Evolutionary conservation across 2,888 invertebrate species (phyloP).

Genomic region (Hedychridium roseum): DNA sequence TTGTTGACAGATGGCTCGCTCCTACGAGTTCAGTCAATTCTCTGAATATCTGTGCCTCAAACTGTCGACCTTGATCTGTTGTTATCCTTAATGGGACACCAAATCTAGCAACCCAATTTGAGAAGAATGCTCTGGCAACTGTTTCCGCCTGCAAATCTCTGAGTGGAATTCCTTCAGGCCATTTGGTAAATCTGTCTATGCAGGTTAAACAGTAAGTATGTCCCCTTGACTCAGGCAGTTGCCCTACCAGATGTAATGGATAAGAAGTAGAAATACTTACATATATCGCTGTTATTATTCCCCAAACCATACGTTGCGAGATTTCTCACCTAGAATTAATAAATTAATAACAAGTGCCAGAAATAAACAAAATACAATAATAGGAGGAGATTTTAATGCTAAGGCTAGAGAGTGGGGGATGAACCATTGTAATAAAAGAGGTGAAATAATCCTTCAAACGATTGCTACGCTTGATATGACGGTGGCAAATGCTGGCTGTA

Average conservation of each 20-base stretch:
- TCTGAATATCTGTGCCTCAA: constrained; percentile 33
- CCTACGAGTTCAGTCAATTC: constrained; percentile 4
- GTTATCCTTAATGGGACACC: constrained; percentile 24
- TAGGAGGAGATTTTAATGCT: no score
- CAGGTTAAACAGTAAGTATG: constrained; percentile 51
- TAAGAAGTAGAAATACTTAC: no score
- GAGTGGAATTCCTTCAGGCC: constrained; percentile 27
- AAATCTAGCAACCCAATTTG: constrained; percentile 24
- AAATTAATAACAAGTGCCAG: no score
- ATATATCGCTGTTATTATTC: no score
- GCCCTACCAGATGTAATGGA: constrained; percentile 46
- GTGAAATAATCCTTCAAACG: no score
- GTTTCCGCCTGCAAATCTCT: constrained; percentile 23
- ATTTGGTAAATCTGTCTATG: constrained; percentile 42
- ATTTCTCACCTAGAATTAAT: no score
- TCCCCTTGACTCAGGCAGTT: constrained; percentile 9
- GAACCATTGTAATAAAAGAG: no score
- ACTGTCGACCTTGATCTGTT: constrained; percentile 34
- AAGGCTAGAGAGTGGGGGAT: no score
- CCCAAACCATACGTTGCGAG: no score
- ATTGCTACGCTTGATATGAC: no score
- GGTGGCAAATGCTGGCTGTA: no score
- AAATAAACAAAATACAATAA: no score
- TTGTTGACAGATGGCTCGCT: constrained; percentile 8
- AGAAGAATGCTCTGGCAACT: constrained; percentile 17